Percentiles rank a stretch among this genome's conserved stretches.
phyloP scores from a whole-genome alignment of 2,888 invertebrate genomes.

The Drosophila borborema region DNA sequence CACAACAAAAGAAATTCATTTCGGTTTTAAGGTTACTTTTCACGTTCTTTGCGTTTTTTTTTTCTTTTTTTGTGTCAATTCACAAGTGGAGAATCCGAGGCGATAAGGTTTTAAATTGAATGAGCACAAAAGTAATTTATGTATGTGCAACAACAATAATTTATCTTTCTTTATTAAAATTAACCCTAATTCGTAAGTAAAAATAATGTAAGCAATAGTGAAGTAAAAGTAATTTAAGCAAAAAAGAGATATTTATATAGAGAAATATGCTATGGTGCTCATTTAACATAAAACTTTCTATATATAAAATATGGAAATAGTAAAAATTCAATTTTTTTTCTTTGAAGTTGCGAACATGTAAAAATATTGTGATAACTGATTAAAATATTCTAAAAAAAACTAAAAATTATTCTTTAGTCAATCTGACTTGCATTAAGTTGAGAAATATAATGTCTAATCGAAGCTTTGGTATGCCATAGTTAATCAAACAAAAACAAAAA shows the following conservation, averaged over 20 bases:
- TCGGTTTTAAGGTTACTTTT: conserved; percentile 20
- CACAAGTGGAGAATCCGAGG: not conserved
- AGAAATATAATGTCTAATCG: not conserved
- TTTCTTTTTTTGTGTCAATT: not conserved
- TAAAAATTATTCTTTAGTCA: not conserved
- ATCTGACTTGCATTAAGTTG: not conserved
- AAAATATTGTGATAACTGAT: no score
- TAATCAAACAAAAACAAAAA: not conserved
- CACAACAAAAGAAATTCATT: conserved; percentile 46
- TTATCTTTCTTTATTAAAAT: not conserved
- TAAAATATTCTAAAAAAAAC: not conserved
- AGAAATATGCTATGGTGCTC: no score
- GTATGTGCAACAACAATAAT: not conserved
- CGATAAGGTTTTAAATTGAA: conserved; percentile 5
- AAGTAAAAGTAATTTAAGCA: no score
- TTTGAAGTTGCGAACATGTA: not conserved
- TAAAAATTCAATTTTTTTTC: not conserved
- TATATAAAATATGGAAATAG: no score
- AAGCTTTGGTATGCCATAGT: not conserved
- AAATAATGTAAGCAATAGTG: no score
- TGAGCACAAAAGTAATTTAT: not conserved
- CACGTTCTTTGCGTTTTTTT: not conserved
- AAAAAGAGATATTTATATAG: not conserved
- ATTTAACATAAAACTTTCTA: no score
- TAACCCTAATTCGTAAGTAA: not conserved